Percentiles rank a stretch among this genome's conserved stretches.
Evolutionary conservation across 1,140 invertebrate genomes (phyloP).

Genomic region (Orchesella cincta): DNA sequence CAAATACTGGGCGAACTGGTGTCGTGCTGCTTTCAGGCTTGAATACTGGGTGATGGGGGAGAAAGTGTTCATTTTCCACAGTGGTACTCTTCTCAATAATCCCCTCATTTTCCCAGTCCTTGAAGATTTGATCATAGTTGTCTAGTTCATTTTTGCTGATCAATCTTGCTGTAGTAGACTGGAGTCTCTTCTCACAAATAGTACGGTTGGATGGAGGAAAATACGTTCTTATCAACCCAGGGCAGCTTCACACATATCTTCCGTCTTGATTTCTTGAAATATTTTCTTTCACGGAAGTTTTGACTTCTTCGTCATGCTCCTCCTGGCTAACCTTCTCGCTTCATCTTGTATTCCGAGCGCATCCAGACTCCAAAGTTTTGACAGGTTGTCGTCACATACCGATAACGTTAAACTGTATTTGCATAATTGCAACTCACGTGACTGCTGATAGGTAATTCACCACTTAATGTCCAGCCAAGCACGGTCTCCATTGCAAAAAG

Average conservation of each 20-base stretch:
- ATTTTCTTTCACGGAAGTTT: constrained; percentile 34
- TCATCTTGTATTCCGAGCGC: constrained; percentile 45
- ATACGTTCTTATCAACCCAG: constrained; percentile 31
- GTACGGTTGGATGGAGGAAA: constrained; percentile 32
- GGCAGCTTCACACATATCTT: constrained; percentile 34
- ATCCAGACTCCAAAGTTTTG: constrained; percentile 54
- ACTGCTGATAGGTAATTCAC: background rate
- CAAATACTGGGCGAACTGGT: constrained; percentile 50
- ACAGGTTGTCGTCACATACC: background rate
- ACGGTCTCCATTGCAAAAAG: background rate
- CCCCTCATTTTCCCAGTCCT: constrained; percentile 44
- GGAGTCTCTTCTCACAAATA: constrained; percentile 25
- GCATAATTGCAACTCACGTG: background rate
- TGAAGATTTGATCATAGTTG: constrained; percentile 36
- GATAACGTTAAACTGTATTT: background rate
- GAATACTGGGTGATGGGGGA: constrained; percentile 29
- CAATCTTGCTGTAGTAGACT: constrained; percentile 35
- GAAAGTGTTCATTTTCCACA: constrained; percentile 7
- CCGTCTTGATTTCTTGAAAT: constrained; percentile 21
- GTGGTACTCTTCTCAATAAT: constrained; percentile 37
- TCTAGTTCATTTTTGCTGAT: background rate
- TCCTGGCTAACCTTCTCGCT: constrained; percentile 34
- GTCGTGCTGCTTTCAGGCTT: constrained; percentile 35
- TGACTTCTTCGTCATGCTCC: constrained; percentile 28
- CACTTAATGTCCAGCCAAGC: background rate